A percentile compares a stretch with the other conserved stretches of the same genome.
Conservation (phyloP, 2,888 invertebrate species). For the Resseliella maxima region DNA sequence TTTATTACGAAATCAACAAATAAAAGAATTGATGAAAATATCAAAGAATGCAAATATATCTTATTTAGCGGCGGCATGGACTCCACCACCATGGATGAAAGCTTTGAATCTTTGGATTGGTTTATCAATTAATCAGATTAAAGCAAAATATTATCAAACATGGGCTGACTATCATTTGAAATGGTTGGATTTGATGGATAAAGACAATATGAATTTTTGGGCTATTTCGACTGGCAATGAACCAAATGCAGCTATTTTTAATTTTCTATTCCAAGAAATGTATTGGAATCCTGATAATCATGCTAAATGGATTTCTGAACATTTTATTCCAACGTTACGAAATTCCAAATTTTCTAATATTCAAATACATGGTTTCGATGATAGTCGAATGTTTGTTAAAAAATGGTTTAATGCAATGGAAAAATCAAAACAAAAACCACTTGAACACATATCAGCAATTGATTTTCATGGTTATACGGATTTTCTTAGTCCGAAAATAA, state of each 20-base stretch:
- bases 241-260: background rate
- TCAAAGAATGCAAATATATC: conserved; percentile 63
- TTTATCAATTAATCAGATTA: conserved; percentile 66
- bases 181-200: conserved; percentile 79
- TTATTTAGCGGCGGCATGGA: conserved; percentile 70
- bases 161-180: conserved; percentile 83
- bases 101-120: conserved; percentile 72
- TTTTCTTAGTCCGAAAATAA: background rate
- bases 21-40: conserved; percentile 63
- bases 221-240: conserved; percentile 83
- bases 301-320: background rate
- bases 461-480: conserved; percentile 9
- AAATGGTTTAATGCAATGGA: background rate
- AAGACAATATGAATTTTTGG: conserved; percentile 75
- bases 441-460: background rate
- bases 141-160: conserved; percentile 72
- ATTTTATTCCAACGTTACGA: background rate
- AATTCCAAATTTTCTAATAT: background rate
- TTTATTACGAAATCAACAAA: conserved; percentile 62
- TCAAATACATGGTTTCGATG: background rate
- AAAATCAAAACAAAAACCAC: background rate
- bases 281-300: conserved; percentile 29
- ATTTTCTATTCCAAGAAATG: conserved; percentile 29
- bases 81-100: conserved; percentile 79
- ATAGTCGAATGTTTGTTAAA: background rate